Base-by-base conservation (phyloP, 2,888 invertebrate species). In the Synanthedon tipuliformis region DNA sequence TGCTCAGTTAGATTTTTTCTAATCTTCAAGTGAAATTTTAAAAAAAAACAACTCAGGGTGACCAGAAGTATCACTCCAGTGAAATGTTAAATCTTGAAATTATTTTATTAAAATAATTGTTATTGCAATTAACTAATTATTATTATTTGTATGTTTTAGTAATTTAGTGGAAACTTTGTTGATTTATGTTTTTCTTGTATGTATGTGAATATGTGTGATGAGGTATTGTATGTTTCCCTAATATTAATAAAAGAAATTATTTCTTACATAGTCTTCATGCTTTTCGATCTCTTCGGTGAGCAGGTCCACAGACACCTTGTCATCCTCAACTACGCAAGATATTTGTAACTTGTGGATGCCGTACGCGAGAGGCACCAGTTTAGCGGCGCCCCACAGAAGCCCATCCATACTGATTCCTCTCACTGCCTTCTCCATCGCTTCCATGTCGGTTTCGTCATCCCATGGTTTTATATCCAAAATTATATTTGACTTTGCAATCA, bases 361-460 rank as follows among this genome's bases (percentile, higher is more conserved):
- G 83, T 93, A 98, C 4, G 95, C 97, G 45, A 98, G 89, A 34
- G 97, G 96, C 8, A 96, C 95, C 53, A 97, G 85, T 89, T 96
- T 96, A 3, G 95, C 93, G 53, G 95, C 94, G 62, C 98, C 98
- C 98, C 98, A 99, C 4, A 97, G 75, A 40, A 98, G 90, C 23
- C 98, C 98, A 69, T 98, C 97, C 59, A 89, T 90, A 56, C 74
- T 73, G 60, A 99, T 93, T 61, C 90, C 88, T 61, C 97, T 90
- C 0, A 98, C 96, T 62, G 88, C 83, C 34, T 86, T 78, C 83
- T 99, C 98, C 91, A 98, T 90, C 55, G 86, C 90, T 62, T 89
- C 90, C 93, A 98, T 95, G 68, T 98, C 95, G 41, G 98, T 98
- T 78, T 97, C 96, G 84, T 97, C 96, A 75, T 95, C 95, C 92